Conservation (phyloP, 2,113 vertebrate genomes). For the Sturnus vulgaris region DNA sequence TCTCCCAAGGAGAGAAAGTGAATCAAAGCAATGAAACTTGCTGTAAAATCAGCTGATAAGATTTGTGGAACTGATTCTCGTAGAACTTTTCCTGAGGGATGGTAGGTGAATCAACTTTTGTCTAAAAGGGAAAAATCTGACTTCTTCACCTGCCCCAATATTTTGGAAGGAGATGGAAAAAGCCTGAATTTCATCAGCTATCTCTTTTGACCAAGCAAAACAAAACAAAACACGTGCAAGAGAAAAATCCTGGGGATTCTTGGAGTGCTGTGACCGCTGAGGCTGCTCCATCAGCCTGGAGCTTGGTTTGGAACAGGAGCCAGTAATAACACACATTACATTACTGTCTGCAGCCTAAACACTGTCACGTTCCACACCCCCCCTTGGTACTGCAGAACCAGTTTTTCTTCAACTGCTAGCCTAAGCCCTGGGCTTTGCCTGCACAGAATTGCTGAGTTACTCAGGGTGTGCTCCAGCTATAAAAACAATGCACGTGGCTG, state of each 20-base stretch:
- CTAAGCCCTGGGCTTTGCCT: background rate
- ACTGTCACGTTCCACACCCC: slow-evolving; percentile 25
- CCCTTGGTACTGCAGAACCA: background rate
- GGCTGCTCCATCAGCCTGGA: background rate
- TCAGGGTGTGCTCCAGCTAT: background rate
- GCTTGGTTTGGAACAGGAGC: slow-evolving; percentile 1
- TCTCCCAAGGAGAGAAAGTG: background rate
- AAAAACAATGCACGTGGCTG: slow-evolving; percentile 9
- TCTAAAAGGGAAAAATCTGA: background rate
- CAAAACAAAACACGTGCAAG: background rate
- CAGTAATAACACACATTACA: slow-evolving; percentile 38
- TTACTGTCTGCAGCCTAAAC: slow-evolving; percentile 51
- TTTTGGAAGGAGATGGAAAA: slow-evolving; percentile 12
- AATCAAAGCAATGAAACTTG: background rate
- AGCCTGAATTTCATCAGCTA: background rate
- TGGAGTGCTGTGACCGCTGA: background rate
- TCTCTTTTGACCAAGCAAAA: slow-evolving; percentile 9
- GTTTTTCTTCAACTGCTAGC: background rate
- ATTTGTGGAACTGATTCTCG: background rate
- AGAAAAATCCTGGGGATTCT: slow-evolving; percentile 39
- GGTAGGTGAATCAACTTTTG: background rate
- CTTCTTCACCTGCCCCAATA: background rate
- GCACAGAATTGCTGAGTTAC: background rate
- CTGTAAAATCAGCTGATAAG: background rate
- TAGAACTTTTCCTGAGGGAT: background rate